Evolutionary conservation across 2,113 vertebrate species (phyloP).

Genomic region (Brachyhypopomus gauderio): DNA sequence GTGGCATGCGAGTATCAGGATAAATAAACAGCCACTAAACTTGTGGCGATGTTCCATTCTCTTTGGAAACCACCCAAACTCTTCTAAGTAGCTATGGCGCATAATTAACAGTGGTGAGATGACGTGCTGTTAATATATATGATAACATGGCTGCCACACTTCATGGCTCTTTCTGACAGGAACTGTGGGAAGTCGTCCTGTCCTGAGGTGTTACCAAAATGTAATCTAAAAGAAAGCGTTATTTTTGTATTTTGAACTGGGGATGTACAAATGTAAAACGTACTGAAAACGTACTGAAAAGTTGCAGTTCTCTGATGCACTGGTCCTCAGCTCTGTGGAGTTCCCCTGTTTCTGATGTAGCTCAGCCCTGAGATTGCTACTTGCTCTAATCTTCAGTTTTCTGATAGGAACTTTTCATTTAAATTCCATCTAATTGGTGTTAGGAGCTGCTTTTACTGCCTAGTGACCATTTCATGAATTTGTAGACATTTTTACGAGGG

Average conservation of each 20-base stretch:
- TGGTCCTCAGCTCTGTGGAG: conserved; percentile 66
- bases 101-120: conserved; percentile 65
- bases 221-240: conserved; percentile 75
- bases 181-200: conserved; percentile 62
- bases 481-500: conserved; percentile 47
- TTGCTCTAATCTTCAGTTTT: background rate
- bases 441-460: conserved; percentile 11
- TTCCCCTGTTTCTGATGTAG: conserved; percentile 52
- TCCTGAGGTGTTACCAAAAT: conserved; percentile 81
- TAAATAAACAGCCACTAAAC: conserved; percentile 59
- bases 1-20: conserved; percentile 55
- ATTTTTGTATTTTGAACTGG: conserved; percentile 82
- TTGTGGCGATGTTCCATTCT: conserved; percentile 61
- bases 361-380: background rate
- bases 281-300: conserved; percentile 59
- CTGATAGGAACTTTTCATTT: conserved; percentile 10
- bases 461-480: conserved; percentile 19
- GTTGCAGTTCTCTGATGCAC: conserved; percentile 65
- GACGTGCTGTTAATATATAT: conserved; percentile 65
- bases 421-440: conserved; percentile 17
- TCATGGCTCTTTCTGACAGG: conserved; percentile 60
- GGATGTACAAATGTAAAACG: conserved; percentile 76
- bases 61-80: conserved; percentile 60
- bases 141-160: conserved; percentile 64
- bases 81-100: conserved; percentile 62